Evolutionary conservation across 2,113 vertebrate genomes (phyloP), one percentile per base, ranked within the genome.

Genomic region (Phyllopteryx taeniolatus): DNA sequence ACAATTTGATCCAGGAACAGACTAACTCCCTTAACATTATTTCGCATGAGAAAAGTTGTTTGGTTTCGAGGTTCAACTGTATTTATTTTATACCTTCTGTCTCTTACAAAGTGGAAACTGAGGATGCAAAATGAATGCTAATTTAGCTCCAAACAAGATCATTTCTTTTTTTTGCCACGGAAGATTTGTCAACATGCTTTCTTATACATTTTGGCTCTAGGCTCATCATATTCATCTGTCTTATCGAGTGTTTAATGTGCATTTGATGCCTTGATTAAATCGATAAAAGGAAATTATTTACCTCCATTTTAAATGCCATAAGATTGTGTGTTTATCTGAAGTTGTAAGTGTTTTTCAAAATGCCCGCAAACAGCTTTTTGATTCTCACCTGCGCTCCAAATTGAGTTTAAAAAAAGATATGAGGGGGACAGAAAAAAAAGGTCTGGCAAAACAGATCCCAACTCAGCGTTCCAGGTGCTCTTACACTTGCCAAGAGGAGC

Each of bases 401-500:
- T 57, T 61, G 31, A 74, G 66, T 78, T 74, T 68, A 77, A 44
- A 72, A 63, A 35, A 81, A 53, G 43, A 4, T 19, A 42, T 1
- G n/a, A 44, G 62, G 56, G 10, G 22, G 27, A 14, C 17, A 61
- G 61, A 63, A 5, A 35, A 2, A 33, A 60, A 60, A 35, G 13
- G 57, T 74, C 74, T 78, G 74, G 70, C 78, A 68, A 72, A 68
- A 74, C 68, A 70, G 61, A 78, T 76, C 46, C 68, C 70, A 80
- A 74, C 73, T 79, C 78, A 89, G 75, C 71, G 14, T 83, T 68
- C 78, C 69, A 63, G 73, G 68, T 19, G 67, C 72, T 68, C 67
- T 72, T 73, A 72, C 65, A 22, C 59, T 71, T 79, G 72, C 75
- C 80, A 75, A 84, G 73, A 66, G 64, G 77, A 75, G 69, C 74